Base-by-base conservation (phyloP, 2,888 invertebrate species). In the Orchesella flavescens region DNA sequence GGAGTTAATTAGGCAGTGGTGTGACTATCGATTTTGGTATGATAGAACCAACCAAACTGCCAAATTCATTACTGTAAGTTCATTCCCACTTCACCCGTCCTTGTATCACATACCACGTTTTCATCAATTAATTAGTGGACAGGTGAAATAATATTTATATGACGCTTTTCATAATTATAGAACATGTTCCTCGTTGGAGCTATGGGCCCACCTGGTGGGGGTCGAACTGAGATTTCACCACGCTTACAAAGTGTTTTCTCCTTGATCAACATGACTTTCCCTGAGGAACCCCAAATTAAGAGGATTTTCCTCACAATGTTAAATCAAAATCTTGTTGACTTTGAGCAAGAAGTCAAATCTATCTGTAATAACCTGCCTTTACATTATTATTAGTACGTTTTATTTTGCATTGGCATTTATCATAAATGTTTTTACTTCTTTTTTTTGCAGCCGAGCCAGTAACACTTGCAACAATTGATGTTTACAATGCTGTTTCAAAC, bases 11-110 rank as follows among this genome's bases (percentile, higher is more conserved):
- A 91, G 95, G 19, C 94, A 96, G 88, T 96, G 95, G 95, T 92
- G 96, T 80, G 96, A 96, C 90, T 96, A 97, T 89, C 94, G 94
- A 1, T 96, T 95, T 91, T 97, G 96, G 96, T 97, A 95, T 90
- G 94, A 97, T 90, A 91, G 96, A 1, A 91, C 91, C 84, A 96
- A 94, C 89, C 96, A 96, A 90, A 93, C 93, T 89, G 91, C 93
- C 89, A 95, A 94, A 89, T 94, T 94, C 88, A 93, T 96, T 75
- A 93, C 93, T 92, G 94, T 94, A 86, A 78, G 78, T 17, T 17
- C 15, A 19, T 34, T 46, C 5, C 53, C 15, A n/a, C 17, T 53
- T 5, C 2, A n/a, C 53, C 15, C 34, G 34, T 34, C 34, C 2
- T 2, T 34, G 34, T 7, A 34, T 34, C 34, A 34, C 34, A 2